Base-by-base conservation (phyloP, 2,888 invertebrate species). In the Cephus sareptanus region DNA sequence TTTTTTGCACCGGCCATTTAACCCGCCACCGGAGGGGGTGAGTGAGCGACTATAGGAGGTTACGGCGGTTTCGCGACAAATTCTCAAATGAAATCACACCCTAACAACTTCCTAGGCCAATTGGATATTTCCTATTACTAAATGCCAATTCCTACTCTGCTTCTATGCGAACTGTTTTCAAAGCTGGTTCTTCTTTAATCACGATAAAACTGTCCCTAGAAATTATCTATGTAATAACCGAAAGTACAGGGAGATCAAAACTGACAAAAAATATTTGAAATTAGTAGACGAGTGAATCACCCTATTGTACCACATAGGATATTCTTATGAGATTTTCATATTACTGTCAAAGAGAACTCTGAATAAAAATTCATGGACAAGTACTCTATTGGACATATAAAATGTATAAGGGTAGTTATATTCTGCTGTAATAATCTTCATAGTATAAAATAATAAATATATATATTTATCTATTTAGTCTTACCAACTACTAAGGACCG, bases 1-100 rank as follows among this genome's bases (percentile, higher is more conserved):
- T 91, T 91, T 90, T 91, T 90, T 90, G 89, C 88, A 91, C 87
- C 89, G 91, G 85, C 88, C 91, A 91, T 91, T 91, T 91, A 91
- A 91, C 89, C 88, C 84, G 83, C 83, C 75, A 76, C 79, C 82
- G 73, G 75, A 76, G 78, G 79, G 78, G 81, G 79, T 74, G 76
- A 73, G 75, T 75, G 70, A 71, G 31, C 76, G 69, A n/a, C 69
- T n/a, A 70, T 70, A 77, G 78, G 79, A 76, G 77, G 77, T 80
- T 79, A 79, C 78, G 78, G 81, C 74, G 83, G 81, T 83, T 81
- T 83, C 81, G 83, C 76, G 84, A 87, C 85, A 85, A 89, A 86
- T 87, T 87, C 86, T 87, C 89, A 90, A 91, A 90, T 88, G 87
- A 90, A 90, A 90, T 91, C 89, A 87, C 88, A 89, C 89, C 88